phyloP scores from a whole-genome alignment of 1,140 invertebrate genomes.

The Drepana arcuata region DNA sequence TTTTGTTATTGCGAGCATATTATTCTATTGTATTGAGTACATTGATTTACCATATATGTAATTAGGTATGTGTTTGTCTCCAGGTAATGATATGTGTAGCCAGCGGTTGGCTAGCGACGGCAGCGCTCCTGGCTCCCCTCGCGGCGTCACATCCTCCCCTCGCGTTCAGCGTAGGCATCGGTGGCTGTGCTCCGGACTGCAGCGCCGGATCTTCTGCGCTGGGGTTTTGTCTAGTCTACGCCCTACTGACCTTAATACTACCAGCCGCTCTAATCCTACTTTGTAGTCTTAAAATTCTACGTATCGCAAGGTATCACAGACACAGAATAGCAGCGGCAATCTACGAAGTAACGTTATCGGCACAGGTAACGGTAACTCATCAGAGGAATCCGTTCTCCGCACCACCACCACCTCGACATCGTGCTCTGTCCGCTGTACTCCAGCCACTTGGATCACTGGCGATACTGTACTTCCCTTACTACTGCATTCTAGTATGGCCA shows the following conservation, averaged over 20 bases:
- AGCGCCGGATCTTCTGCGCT: conserved; percentile 71
- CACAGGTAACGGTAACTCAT: conserved; percentile 87
- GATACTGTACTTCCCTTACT: conserved; percentile 82
- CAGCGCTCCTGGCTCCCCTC: conserved; percentile 67
- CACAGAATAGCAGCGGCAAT: conserved; percentile 88
- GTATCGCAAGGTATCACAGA: conserved; percentile 85
- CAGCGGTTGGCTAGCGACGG: conserved; percentile 69
- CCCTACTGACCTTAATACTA: conserved; percentile 76
- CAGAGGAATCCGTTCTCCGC: conserved; percentile 82
- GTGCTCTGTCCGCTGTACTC: conserved; percentile 79
- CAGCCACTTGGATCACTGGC: conserved; percentile 81
- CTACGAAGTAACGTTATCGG: conserved; percentile 86
- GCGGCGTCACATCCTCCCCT: conserved; percentile 73
- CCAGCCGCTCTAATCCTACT: conserved; percentile 79
- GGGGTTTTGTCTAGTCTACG: conserved; percentile 77
- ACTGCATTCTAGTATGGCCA: conserved; percentile 81
- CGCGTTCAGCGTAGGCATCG: conserved; percentile 67
- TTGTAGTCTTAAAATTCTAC: conserved; percentile 83
- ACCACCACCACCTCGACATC: conserved; percentile 74
- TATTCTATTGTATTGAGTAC: too few relatives aligned
- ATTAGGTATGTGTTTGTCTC: too few relatives aligned
- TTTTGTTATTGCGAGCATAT: too few relatives aligned
- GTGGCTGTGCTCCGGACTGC: conserved; percentile 79
- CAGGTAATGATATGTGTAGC: conserved; percentile 71
- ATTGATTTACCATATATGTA: too few relatives aligned